A percentile compares a stretch with the other conserved stretches of the same genome.
phyloP scores from a whole-genome alignment of 2,113 vertebrate genomes.

The Petaurus breviceps region DNA sequence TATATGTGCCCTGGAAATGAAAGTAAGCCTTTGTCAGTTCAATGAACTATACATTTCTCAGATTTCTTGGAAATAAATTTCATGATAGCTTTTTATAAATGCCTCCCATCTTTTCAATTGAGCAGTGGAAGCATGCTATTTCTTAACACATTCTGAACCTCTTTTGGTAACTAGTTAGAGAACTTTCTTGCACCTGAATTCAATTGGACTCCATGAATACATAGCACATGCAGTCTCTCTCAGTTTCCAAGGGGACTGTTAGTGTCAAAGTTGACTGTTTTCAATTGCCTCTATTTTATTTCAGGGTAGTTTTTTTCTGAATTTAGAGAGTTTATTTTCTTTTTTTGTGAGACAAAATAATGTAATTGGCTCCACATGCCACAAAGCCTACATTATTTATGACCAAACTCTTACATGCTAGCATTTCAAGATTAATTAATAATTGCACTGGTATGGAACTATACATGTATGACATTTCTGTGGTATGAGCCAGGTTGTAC shows the following conservation, averaged over 20 bases:
- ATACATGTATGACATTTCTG: background rate
- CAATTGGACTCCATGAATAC: slow-evolving; percentile 30
- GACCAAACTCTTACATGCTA: background rate
- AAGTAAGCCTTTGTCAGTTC: accelerated
- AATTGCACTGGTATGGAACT: accelerated
- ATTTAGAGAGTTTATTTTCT: background rate
- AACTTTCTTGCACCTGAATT: slow-evolving; percentile 46
- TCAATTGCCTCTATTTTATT: slow-evolving; percentile 26
- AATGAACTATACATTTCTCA: background rate
- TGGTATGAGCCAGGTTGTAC: background rate
- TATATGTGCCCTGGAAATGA: accelerated
- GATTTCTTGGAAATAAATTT: background rate
- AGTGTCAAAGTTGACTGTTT: background rate
- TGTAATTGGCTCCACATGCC: background rate
- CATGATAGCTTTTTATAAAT: background rate
- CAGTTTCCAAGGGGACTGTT: background rate
- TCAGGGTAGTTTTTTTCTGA: background rate
- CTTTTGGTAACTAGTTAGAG: background rate
- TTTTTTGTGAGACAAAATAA: slow-evolving; percentile 1
- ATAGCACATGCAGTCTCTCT: background rate
- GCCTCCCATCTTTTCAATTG: background rate
- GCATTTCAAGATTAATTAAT: background rate
- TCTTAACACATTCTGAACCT: slow-evolving; percentile 63
- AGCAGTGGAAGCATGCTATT: slow-evolving; percentile 7
- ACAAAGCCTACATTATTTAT: background rate